phyloP scores from a whole-genome alignment of 2,113 vertebrate species.

The Cyanoramphus novaezelandiae region DNA sequence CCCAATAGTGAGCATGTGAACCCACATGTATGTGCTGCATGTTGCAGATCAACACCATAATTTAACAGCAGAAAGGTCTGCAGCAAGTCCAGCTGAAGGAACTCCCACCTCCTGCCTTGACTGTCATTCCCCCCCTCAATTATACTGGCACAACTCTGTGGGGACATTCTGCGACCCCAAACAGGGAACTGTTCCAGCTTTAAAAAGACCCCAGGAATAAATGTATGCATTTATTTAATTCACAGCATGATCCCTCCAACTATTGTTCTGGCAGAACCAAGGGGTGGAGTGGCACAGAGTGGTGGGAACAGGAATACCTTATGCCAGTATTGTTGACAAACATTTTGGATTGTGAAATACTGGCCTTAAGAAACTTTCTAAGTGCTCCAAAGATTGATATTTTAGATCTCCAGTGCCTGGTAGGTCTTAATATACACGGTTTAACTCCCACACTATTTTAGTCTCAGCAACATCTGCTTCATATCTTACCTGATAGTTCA shows the following conservation, averaged over 20 bases:
- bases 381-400: not conserved
- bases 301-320: conserved; percentile 30
- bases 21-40: not conserved
- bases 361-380: not conserved
- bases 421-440: not conserved
- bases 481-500: not conserved
- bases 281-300: not conserved
- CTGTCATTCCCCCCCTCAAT: not conserved
- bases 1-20: not conserved
- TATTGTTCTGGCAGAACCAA: conserved; percentile 33
- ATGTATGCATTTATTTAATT: conserved; percentile 41
- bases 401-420: not conserved
- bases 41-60: not conserved
- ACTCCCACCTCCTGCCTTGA: not conserved
- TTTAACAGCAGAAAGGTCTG: not conserved
- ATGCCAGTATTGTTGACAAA: conserved; percentile 46
- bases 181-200: not conserved
- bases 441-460: not conserved
- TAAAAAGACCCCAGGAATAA: not conserved
- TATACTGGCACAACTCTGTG: not conserved
- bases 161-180: not conserved
- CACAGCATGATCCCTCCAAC: conserved; percentile 33
- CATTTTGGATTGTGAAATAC: conserved; percentile 9
- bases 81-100: not conserved
- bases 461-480: not conserved